These are phyloP conservation scores for Neelides folsomi DNA, from an alignment of 2,888 invertebrate genomes.

Conservation along the genomic window DNA sequence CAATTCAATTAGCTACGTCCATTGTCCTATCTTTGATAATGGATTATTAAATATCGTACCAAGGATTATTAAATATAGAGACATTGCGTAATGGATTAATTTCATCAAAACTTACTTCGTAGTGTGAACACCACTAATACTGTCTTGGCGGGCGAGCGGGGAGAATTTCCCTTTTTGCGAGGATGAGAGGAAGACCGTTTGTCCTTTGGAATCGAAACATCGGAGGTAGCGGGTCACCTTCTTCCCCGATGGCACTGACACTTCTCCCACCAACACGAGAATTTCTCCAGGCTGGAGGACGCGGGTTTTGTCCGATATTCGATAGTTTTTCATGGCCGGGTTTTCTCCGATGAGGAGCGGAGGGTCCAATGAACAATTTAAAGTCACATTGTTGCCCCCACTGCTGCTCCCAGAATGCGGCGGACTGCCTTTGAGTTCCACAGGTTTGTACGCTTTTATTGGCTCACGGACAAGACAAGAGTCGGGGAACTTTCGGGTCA, in stretches of 20 bases:
- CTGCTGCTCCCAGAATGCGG: background rate
- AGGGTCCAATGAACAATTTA: background rate
- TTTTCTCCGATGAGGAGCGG: constrained; percentile 3
- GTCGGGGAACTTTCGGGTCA: constrained; percentile 45
- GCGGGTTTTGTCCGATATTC: constrained; percentile 42
- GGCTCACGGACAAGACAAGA: constrained; percentile 63
- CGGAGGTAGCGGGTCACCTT: constrained; percentile 59
- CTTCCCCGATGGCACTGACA: constrained; percentile 41
- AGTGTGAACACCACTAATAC: constrained; percentile 87
- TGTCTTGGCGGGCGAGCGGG: constrained; percentile 79
- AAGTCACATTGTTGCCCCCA: background rate
- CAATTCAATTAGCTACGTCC: no score
- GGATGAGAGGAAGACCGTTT: constrained; percentile 53
- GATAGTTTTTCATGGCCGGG: constrained; percentile 33
- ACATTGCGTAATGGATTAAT: no score
- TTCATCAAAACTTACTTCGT: constrained; percentile 40
- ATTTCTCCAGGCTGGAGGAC: constrained; percentile 72
- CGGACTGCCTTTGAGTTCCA: background rate
- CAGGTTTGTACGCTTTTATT: constrained; percentile 37
- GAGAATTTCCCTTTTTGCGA: constrained; percentile 81
- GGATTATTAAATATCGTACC: no score
- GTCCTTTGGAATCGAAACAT: constrained; percentile 72
- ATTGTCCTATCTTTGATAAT: no score
- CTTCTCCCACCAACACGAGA: constrained; percentile 62
- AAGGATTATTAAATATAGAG: no score